phyloP scores from a whole-genome alignment of 2,888 invertebrate species.

The Mylabris sibirica region DNA sequence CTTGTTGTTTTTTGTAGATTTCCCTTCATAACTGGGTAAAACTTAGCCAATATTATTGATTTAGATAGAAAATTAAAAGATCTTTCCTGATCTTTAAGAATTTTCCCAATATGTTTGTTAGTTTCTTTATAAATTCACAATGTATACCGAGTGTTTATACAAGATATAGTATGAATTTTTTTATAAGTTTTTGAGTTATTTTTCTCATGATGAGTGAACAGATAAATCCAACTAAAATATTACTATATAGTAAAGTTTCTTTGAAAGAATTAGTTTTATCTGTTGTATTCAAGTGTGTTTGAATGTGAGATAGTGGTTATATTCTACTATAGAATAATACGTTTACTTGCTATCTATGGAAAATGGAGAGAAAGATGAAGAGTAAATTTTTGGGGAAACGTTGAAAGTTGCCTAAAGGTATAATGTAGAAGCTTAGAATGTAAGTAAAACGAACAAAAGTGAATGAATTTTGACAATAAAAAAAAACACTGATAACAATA shows the following conservation, averaged over 20 bases:
- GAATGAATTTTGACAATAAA: background rate
- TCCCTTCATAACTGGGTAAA: too few species aligned
- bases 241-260: background rate
- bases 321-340: conserved; percentile 10
- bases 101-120: too few species aligned
- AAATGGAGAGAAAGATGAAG: background rate
- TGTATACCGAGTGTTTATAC: background rate
- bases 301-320: background rate
- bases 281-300: conserved; percentile 1
- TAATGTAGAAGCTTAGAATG: background rate
- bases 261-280: conserved; percentile 6
- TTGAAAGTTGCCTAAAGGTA: background rate
- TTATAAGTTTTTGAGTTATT: background rate
- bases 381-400: background rate
- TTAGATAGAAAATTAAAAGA: too few species aligned
- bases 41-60: too few species aligned
- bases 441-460: conserved; percentile 2
- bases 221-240: background rate
- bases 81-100: too few species aligned
- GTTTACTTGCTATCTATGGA: conserved; percentile 3
- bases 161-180: background rate
- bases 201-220: background rate
- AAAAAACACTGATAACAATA: conserved; percentile 3
- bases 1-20: too few species aligned
- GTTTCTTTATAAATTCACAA: background rate